A percentile compares a stretch with the other conserved stretches of the same genome.
These are phyloP conservation scores for Carcina quercana DNA, from an alignment of 2,888 invertebrate species.

Conservation along the genomic window DNA sequence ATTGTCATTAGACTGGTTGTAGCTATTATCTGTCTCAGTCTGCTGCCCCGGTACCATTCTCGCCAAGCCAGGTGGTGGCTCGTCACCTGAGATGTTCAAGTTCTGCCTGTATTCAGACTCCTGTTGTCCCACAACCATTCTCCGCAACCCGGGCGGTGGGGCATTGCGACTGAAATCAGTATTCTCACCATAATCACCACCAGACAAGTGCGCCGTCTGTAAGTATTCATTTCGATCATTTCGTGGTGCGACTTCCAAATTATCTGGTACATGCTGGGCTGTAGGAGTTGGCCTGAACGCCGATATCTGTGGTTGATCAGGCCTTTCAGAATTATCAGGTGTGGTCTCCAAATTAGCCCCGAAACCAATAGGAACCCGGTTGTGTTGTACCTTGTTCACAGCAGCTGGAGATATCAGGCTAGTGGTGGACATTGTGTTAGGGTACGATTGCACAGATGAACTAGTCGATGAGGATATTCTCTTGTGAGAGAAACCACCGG, in stretches of 20 bases:
- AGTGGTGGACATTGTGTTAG: constrained; percentile 39
- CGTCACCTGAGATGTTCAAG: constrained; percentile 49
- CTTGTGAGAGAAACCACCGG: constrained; percentile 66
- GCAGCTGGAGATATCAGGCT: constrained; percentile 48
- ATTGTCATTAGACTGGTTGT: constrained; percentile 47
- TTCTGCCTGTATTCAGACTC: constrained; percentile 66
- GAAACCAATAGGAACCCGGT: constrained; percentile 48
- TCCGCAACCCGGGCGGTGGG: constrained; percentile 77
- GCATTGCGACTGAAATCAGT: constrained; percentile 57
- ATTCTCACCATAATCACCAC: constrained; percentile 64
- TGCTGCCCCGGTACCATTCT: constrained; percentile 71
- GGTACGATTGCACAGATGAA: constrained; percentile 31
- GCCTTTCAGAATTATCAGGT: constrained; percentile 80
- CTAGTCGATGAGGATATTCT: constrained; percentile 31
- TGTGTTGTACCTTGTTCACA: constrained; percentile 46
- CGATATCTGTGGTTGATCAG: constrained; percentile 60
- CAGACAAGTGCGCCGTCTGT: constrained; percentile 83
- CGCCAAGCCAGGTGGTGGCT: constrained; percentile 68
- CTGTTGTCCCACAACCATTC: constrained; percentile 80
- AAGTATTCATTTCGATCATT: constrained; percentile 84
- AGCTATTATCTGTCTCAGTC: constrained; percentile 48
- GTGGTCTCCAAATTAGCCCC: constrained; percentile 78
- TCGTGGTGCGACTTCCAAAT: constrained; percentile 77
- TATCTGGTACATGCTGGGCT: constrained; percentile 59
- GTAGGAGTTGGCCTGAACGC: constrained; percentile 34